Base-by-base conservation (phyloP, 1,140 invertebrate genomes). In the Pararge aegeria region DNA sequence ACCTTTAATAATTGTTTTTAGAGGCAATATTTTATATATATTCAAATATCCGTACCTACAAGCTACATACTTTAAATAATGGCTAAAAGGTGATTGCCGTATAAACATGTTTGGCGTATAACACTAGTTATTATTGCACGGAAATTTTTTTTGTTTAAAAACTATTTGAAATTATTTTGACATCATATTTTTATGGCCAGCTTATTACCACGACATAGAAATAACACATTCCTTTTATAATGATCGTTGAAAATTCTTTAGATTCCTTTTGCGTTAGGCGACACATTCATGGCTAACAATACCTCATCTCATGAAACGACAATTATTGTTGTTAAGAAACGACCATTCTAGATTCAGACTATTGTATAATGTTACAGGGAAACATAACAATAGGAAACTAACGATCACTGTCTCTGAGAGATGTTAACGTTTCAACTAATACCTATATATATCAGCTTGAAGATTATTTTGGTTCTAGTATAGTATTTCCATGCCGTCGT, bases 261-360 rank as follows among this genome's bases (percentile, higher is more conserved):
- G 3, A 49, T 49, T 49, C 21, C 13, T 27, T 49, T 29, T 16
- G 21, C 13, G 24, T 49, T 49, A 27, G 27, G 46, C 10, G 46
- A 49, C 29, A 37, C 34, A 42, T 38, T 51, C 52, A 16, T 24
- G 24, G 44, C 30, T 20, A 55, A 50, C 42, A 55, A 40, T 30
- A 40, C 16, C 44, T 24, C 16, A 46, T 55, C 42, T 61, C 29
- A 50, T 55, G 30, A 16, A 49, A 58, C 20, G 54, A 55, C 53
- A 61, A 61, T 55, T 37, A 37, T 48, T 49, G 21, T 61, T 61
- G 52, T 61, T 61, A 55, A 61, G 54, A 27, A 55, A 30, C 48
- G 46, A 34, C 59, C 20, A 51, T 53, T 27, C 52, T 51, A 55
- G 46, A 46, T 55, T 18, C 37, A 42, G 48, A 55, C 37, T 29